Evolutionary conservation across 2,888 invertebrate genomes (phyloP).

Genomic region (Timandra comae): DNA sequence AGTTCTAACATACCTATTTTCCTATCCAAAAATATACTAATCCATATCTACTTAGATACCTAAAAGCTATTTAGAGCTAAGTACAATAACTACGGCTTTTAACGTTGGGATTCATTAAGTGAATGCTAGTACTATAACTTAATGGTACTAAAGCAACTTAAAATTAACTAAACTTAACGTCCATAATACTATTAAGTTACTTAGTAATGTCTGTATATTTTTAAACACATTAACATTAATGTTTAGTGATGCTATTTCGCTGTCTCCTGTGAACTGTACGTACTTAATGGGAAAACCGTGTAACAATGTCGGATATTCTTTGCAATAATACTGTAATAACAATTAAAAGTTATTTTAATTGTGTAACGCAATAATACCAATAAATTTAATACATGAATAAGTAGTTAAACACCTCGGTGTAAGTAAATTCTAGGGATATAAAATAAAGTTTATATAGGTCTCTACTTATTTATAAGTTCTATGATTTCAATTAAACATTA

Average conservation of each 20-base stretch:
- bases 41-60: too few species aligned
- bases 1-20: too few species aligned
- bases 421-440: too few species aligned
- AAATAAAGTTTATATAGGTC: too few species aligned
- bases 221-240: slow-evolving; percentile 45
- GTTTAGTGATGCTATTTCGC: slow-evolving; percentile 52
- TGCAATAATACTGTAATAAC: slow-evolving; percentile 39
- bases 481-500: too few species aligned
- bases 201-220: too few species aligned
- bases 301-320: slow-evolving; percentile 50
- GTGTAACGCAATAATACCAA: slow-evolving; percentile 21
- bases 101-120: too few species aligned
- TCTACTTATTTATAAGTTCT: too few species aligned
- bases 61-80: too few species aligned
- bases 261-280: too few species aligned
- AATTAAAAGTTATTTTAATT: slow-evolving; percentile 48
- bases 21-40: too few species aligned
- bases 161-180: slow-evolving; percentile 4
- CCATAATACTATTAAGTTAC: slow-evolving; percentile 3
- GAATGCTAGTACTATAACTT: not conserved
- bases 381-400: slow-evolving; percentile 24
- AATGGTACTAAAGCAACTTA: slow-evolving; percentile 1
- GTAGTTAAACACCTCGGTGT: slow-evolving; percentile 2
- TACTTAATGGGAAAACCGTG: slow-evolving; percentile 71
- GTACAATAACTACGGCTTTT: too few species aligned